phyloP scores from a whole-genome alignment of 2,113 vertebrate genomes.

The Desmodus rotundus region DNA sequence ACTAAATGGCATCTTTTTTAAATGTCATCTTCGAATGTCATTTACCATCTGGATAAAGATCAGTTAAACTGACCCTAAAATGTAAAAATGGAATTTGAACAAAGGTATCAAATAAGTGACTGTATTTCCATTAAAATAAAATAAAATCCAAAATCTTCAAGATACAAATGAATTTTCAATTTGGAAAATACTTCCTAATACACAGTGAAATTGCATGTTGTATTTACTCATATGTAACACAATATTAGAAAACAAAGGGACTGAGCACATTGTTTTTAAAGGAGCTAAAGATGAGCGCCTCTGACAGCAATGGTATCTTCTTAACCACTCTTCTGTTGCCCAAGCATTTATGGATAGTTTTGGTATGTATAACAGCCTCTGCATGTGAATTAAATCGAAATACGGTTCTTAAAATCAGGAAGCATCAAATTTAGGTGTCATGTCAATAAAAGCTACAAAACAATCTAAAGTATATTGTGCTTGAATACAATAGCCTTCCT shows the following conservation, averaged over 20 bases:
- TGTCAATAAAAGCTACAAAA: neutral
- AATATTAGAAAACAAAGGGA: constrained; percentile 2
- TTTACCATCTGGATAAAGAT: constrained; percentile 45
- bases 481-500: neutral
- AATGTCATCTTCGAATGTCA: constrained; percentile 56
- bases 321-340: neutral
- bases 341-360: neutral
- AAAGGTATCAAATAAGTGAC: constrained; percentile 22
- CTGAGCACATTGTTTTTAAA: neutral
- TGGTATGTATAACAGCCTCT: neutral
- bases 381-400: neutral
- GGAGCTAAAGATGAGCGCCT: neutral
- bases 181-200: constrained; percentile 25
- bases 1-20: constrained; percentile 53
- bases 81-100: constrained; percentile 11
- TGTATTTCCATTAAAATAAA: constrained; percentile 30
- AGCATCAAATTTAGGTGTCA: neutral
- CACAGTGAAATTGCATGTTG: neutral
- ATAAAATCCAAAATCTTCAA: neutral
- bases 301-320: neutral
- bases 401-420: neutral
- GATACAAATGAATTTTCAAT: neutral
- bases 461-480: neutral
- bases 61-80: constrained; percentile 44
- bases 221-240: neutral